Evolutionary conservation across 1,140 invertebrate genomes (phyloP).

Genomic region (Drosophila mojavensis): DNA sequence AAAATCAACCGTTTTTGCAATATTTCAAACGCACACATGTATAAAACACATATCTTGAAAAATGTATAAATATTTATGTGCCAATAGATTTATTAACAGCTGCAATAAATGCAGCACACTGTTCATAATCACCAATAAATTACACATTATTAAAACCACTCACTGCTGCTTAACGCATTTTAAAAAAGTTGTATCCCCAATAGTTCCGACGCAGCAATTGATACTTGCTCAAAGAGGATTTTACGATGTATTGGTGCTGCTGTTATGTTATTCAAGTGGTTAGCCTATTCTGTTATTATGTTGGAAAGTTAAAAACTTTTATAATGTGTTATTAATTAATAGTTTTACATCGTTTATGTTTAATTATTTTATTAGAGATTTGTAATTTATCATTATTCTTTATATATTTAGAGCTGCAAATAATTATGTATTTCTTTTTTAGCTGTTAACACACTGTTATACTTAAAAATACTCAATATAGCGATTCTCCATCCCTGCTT

Average conservation of each 20-base stretch:
- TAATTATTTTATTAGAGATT: background rate
- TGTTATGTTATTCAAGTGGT: slow-evolving; percentile 24
- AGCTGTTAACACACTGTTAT: background rate
- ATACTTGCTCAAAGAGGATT: slow-evolving; percentile 36
- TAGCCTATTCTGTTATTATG: background rate
- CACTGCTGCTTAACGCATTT: slow-evolving; percentile 67
- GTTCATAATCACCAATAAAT: background rate
- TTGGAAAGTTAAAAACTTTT: background rate
- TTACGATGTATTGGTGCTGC: slow-evolving; percentile 11
- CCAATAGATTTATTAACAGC: background rate
- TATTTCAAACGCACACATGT: slow-evolving; percentile 17
- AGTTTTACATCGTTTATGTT: background rate
- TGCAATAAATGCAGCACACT: background rate
- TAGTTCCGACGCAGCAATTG: slow-evolving; percentile 27
- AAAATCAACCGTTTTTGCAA: slow-evolving; percentile 38
- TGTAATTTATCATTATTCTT: background rate
- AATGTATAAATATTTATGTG: background rate
- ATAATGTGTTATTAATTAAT: background rate
- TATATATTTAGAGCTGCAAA: background rate
- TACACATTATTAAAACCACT: slow-evolving; percentile 32
- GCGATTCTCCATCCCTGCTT: background rate
- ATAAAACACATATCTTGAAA: slow-evolving; percentile 2
- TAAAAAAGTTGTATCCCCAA: slow-evolving; percentile 19
- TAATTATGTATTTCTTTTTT: background rate
- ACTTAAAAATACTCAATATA: background rate